Evolutionary conservation across 2,797 vertebrate genomes (phyloP).

Genomic region (Leptoclinus maculatus): DNA sequence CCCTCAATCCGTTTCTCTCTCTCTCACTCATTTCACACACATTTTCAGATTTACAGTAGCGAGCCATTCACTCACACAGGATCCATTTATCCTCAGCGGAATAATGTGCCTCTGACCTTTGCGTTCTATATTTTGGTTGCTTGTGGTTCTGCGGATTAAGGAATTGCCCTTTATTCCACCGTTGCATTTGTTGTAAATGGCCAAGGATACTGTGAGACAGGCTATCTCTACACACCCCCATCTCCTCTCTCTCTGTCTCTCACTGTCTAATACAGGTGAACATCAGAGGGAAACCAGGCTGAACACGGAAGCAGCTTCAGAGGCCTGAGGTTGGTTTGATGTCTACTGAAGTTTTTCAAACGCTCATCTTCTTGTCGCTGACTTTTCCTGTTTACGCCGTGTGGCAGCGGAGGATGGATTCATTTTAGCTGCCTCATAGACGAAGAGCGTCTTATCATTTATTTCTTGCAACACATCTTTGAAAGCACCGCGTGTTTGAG

Average conservation of each 20-base stretch:
- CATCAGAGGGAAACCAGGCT: slow-evolving; percentile 45
- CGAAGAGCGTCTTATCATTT: slow-evolving; percentile 15
- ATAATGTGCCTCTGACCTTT: slow-evolving; percentile 56
- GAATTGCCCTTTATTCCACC: slow-evolving; percentile 45
- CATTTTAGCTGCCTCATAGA: slow-evolving; percentile 1
- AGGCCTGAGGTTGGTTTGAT: slow-evolving; percentile 45
- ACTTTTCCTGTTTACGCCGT: slow-evolving; percentile 23
- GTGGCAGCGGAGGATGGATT: slow-evolving; percentile 6
- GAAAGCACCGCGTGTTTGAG: slow-evolving; percentile 1
- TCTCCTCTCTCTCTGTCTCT: slow-evolving; percentile 17
- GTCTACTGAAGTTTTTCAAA: slow-evolving; percentile 40
- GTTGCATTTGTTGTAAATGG: slow-evolving; percentile 33
- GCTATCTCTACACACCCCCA: slow-evolving; percentile 17
- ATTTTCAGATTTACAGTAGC: slow-evolving; percentile 42
- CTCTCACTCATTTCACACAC: slow-evolving; percentile 53
- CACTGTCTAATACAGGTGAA: slow-evolving; percentile 32
- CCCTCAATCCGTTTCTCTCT: slow-evolving; percentile 30
- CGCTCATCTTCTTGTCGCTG: slow-evolving; percentile 18
- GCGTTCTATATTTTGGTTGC: slow-evolving; percentile 42
- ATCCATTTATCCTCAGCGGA: slow-evolving; percentile 33
- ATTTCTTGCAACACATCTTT: not conserved
- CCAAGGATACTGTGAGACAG: slow-evolving; percentile 18
- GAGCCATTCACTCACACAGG: slow-evolving; percentile 27
- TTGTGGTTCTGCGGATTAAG: slow-evolving; percentile 43
- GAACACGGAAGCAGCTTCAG: slow-evolving; percentile 48